Evolutionary conservation across 2,113 vertebrate species (phyloP).

Genomic region (Notiomystis cincta): DNA sequence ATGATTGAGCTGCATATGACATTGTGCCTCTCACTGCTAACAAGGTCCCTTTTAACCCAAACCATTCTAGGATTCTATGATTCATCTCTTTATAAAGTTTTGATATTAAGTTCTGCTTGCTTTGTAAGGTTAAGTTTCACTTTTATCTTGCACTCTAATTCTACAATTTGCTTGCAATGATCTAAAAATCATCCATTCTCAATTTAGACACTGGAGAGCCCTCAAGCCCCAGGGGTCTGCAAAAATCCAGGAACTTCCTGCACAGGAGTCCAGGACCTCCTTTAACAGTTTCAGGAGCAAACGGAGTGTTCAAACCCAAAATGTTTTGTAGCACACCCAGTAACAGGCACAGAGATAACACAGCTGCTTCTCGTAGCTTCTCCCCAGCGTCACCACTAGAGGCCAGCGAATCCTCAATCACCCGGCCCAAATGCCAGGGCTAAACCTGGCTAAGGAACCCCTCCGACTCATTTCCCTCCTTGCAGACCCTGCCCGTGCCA

Average conservation of each 20-base stretch:
- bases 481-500: not conserved
- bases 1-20: not conserved
- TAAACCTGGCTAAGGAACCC: rapidly evolving
- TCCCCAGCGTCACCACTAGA: constrained; percentile 62
- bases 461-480: not conserved
- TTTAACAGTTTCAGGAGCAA: not conserved
- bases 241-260: not conserved
- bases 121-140: not conserved
- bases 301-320: not conserved
- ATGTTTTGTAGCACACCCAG: not conserved
- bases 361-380: not conserved
- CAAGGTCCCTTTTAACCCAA: not conserved
- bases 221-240: not conserved
- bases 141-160: not conserved
- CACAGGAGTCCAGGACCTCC: not conserved
- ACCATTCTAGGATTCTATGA: not conserved
- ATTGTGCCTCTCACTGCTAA: not conserved
- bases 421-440: not conserved
- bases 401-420: constrained; percentile 64
- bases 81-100: not conserved
- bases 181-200: not conserved
- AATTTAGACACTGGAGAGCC: not conserved
- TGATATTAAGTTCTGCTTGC: not conserved
- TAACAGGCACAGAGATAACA: not conserved
- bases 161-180: not conserved